Base-by-base conservation (phyloP, 2,797 vertebrate genomes). In the Sebastes elongatus region DNA sequence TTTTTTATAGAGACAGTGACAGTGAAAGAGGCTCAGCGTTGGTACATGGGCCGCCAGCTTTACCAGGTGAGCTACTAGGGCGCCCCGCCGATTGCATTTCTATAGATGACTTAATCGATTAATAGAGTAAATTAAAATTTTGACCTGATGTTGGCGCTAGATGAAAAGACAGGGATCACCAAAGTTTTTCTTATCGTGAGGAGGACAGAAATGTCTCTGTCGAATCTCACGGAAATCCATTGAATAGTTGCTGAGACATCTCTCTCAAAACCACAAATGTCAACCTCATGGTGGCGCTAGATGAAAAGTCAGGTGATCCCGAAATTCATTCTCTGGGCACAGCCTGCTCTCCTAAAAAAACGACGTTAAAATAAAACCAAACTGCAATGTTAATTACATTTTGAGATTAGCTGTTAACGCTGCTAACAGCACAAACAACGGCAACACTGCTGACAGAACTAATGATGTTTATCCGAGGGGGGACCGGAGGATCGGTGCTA, bases 41-140 rank as follows among this genome's bases (percentile, higher is more conserved):
- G 38, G 38, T 0, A 7, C 38, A 1, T 42, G 38, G 38, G 38
- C 1, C 14, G 10, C 38, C 38, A 42, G 38, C 13, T 16, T 42
- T 0, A 42, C 0, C 38, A 16, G 38, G 38, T 42, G 13, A 42
- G 13, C 38, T 42, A 42, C 0, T 0, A 42, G 38, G 38, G 0
- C 0, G 38, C 38, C 38, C 38, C 14, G 38, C 38, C 38, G 16
- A 42, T 42, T 42, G 0, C 2, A 64, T 53, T 30, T 32, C 20
- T 22, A 30, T 52, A 0, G 3, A 35, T 25, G 4, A 57, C 2
- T 11, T 22, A 10, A 32, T 53, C 2, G 2, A 46, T 46, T 13
- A 0, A 18, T 46, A 18, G 42, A 46, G 16, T 0, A 18, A 18
- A 23, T 23, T 23, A 23, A 23, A 23, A 23, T 23, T 16, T 16